A percentile compares a stretch with the other conserved stretches of the same genome.
Evolutionary conservation across 2,888 invertebrate genomes (phyloP).

Genomic region (Agrypnus murinus): DNA sequence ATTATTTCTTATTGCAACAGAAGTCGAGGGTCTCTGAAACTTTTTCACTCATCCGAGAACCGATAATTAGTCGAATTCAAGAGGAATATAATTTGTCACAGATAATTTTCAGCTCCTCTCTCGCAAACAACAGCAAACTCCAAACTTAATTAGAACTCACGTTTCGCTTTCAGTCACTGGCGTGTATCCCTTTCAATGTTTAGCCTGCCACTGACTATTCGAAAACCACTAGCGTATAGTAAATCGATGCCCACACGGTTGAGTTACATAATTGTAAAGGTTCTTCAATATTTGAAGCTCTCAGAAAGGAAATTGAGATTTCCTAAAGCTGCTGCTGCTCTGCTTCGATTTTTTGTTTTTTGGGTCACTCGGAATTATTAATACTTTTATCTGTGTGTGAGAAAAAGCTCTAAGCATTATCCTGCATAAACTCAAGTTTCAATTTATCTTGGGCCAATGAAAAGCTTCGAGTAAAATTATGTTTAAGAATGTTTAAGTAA

Average conservation of each 20-base stretch:
- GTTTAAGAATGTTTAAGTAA: slow-evolving; percentile 40
- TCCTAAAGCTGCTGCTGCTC: neutral
- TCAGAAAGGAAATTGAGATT: slow-evolving; percentile 23
- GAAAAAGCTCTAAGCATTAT: slow-evolving; percentile 4
- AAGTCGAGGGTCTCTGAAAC: neutral
- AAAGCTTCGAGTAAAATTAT: too few species aligned
- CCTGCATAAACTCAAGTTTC: neutral
- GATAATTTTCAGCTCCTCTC: slow-evolving; percentile 10
- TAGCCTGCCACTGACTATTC: slow-evolving; percentile 12
- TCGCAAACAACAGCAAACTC: slow-evolving; percentile 26
- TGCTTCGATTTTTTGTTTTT: slow-evolving; percentile 3
- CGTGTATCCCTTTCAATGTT: slow-evolving; percentile 28
- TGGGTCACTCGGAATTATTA: slow-evolving; percentile 13
- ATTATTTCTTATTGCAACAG: too few species aligned
- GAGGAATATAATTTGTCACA: slow-evolving; percentile 9
- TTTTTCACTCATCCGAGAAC: neutral
- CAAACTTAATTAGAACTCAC: slow-evolving; percentile 24
- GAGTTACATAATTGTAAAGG: slow-evolving; percentile 27
- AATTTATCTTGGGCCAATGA: too few species aligned
- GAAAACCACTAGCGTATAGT: slow-evolving; percentile 10
- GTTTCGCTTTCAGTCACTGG: slow-evolving; percentile 15
- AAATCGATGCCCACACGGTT: slow-evolving; percentile 22
- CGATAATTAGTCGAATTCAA: neutral
- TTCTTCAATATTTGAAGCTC: slow-evolving; percentile 23
- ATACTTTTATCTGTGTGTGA: slow-evolving; percentile 3